These are phyloP conservation scores for Dexiosoma caninum DNA, from an alignment of 2,888 invertebrate genomes.

Conservation along the genomic window DNA sequence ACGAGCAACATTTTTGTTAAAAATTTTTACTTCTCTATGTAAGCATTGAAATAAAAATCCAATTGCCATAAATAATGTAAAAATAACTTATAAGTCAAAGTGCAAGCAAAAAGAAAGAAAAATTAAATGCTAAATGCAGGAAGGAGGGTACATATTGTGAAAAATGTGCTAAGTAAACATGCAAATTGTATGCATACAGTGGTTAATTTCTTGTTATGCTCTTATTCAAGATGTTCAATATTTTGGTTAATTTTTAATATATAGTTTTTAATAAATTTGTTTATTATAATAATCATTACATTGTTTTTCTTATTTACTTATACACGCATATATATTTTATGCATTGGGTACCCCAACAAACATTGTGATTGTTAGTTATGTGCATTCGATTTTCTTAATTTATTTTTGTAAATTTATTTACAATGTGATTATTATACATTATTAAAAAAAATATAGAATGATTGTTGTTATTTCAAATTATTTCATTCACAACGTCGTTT, in stretches of 20 bases:
- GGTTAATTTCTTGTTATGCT: background rate
- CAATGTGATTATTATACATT: too few species aligned
- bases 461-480: too few species aligned
- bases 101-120: background rate
- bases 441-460: too few species aligned
- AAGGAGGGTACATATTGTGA: background rate
- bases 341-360: conserved; percentile 2
- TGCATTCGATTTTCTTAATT: too few species aligned
- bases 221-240: background rate
- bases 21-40: background rate
- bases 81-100: conserved; percentile 3
- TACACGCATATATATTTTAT: conserved; percentile 9
- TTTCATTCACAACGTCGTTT: too few species aligned
- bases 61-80: background rate
- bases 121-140: background rate
- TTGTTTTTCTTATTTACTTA: background rate
- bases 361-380: background rate
- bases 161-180: background rate
- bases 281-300: conserved; percentile 10
- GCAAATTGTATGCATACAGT: too few species aligned
- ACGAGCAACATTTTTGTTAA: background rate
- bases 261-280: conserved; percentile 27
- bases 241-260: background rate
- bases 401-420: too few species aligned
- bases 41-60: background rate